Conservation (phyloP, 2,113 vertebrate species). For the Tinamus guttatus region DNA sequence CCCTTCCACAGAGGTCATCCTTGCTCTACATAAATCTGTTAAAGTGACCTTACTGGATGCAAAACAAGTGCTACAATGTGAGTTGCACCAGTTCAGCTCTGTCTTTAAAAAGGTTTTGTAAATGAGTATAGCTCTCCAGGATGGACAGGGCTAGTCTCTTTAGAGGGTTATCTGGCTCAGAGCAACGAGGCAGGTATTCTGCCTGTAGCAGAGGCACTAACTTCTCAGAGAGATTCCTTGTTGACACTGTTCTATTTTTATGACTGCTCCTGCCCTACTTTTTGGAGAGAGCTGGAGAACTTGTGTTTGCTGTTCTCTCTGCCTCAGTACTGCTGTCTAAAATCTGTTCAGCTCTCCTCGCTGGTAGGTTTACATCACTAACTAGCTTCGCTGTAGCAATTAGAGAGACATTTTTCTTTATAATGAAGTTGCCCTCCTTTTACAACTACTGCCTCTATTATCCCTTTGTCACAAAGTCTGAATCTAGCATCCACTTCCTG, state of each 20-base stretch:
- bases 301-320: conserved; percentile 1
- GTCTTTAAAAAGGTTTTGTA: neutral
- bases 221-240: conserved; percentile 28
- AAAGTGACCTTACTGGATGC: neutral
- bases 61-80: neutral
- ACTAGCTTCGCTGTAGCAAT: neutral
- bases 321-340: neutral
- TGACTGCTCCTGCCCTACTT: conserved; percentile 55
- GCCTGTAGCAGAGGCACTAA: neutral
- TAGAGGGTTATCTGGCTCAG: neutral
- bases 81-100: neutral
- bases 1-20: neutral
- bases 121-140: neutral
- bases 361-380: neutral
- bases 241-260: conserved; percentile 52
- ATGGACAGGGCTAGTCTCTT: neutral
- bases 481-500: neutral
- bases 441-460: neutral
- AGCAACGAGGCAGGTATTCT: neutral
- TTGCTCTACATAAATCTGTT: neutral
- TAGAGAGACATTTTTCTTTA: neutral
- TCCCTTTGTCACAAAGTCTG: neutral
- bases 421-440: conserved; percentile 19
- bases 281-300: neutral
- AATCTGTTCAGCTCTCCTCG: conserved; percentile 8